Evolutionary conservation across 2,113 vertebrate genomes (phyloP), one percentile per base, ranked within the genome.

Genomic region (Hyaena hyaena): DNA sequence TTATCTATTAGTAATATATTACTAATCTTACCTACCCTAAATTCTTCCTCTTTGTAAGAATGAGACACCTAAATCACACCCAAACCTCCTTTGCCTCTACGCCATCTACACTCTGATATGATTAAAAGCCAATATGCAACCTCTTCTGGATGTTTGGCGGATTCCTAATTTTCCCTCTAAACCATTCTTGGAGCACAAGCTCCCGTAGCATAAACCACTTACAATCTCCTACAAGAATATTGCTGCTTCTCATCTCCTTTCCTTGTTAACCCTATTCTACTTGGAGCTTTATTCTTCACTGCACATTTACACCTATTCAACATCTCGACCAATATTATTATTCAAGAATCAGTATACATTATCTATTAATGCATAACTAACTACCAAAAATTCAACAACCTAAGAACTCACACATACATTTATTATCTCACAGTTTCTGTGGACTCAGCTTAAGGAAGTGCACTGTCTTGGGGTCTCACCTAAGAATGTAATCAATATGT

Each of bases 51-150:
- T 95, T 88, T 74, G 7, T 95, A 89, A 61, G 65, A 45, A 4
- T 90, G 55, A 93, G 95, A 66, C 77, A 39, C 92, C 93, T 97
- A 85, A 97, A 82, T 90, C 91, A 96, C 15, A 73, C 31, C 11
- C 53, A 87, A 66, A 73, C 35, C 19, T 86, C 88, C 95, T 50
- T 73, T 16, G 69, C 76, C 68, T 88, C 80, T 80, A 35, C 50
- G 79, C 35, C 53, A 80, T 79, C 76, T 73, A 88, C 4, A 71
- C 65, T 90, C 33, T 83, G 61, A 61, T 21, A 65, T 92, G 77
- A 97, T 96, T 90, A 90, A 93, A 96, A 97, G 19, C 61, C 39
- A 58, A 93, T 89, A 66, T 23, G 91, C 48, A 76, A 69, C 15
- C 9, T 80, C 14, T 80, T 58, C 45, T 58, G 12, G 10, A 21